A percentile compares a stretch with the other conserved stretches of the same genome.
Conservation (phyloP, 2,888 invertebrate genomes). For the Drosophila borborema region DNA sequence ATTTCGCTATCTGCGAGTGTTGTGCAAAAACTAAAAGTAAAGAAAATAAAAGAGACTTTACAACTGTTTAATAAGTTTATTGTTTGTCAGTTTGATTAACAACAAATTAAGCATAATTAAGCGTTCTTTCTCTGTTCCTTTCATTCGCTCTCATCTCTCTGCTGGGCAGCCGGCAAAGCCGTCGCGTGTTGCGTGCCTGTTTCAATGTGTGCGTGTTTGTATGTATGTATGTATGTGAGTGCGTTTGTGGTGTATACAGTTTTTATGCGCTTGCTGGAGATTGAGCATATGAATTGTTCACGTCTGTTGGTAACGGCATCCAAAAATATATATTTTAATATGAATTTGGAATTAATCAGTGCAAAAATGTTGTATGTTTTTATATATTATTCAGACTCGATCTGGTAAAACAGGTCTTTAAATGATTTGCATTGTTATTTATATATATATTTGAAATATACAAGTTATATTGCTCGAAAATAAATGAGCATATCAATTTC, state of each 20-base stretch:
- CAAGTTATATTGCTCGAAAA: not conserved
- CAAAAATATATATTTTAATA: not conserved
- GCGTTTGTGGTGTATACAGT: conserved; percentile 63
- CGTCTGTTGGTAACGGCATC: conserved; percentile 27
- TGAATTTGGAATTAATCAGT: not conserved
- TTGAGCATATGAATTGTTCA: conserved; percentile 5
- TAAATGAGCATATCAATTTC: not conserved
- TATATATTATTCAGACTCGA: no score
- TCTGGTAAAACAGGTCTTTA: conserved; percentile 1
- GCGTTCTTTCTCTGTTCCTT: conserved; percentile 37
- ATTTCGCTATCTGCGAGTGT: conserved; percentile 15
- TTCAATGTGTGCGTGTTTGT: conserved; percentile 20
- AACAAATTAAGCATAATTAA: conserved; percentile 77
- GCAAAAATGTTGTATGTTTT: not conserved
- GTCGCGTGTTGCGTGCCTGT: conserved; percentile 66
- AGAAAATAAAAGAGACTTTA: conserved; percentile 14
- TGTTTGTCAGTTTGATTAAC: conserved; percentile 71
- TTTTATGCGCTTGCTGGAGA: conserved; percentile 56
- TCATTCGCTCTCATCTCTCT: conserved; percentile 34
- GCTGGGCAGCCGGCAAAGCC: conserved; percentile 65
- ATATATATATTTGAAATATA: not conserved
- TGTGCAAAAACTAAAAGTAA: conserved; percentile 38
- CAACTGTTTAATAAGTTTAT: conserved; percentile 55
- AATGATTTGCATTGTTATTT: not conserved
- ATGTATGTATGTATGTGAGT: conserved; percentile 26